Percentiles rank a stretch among this genome's conserved stretches.
Conservation (phyloP, 1,140 invertebrate genomes). For the Lordiphosa collinella region DNA sequence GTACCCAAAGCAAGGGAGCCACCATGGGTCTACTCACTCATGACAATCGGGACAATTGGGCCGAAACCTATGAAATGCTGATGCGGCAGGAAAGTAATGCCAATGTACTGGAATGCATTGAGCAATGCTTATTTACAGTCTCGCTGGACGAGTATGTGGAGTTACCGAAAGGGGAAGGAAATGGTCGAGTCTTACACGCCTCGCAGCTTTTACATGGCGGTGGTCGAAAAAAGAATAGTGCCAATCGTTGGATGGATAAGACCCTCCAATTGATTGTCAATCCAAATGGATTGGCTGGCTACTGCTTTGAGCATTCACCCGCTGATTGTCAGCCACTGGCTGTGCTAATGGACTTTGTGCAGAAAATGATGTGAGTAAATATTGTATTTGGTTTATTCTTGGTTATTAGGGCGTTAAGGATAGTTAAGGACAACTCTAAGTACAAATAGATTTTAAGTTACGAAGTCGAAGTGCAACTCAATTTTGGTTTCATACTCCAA, state of each 20-base stretch:
- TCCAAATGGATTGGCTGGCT: background rate
- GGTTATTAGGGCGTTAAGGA: too few species aligned
- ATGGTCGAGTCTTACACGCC: conserved; percentile 80
- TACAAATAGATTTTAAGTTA: too few species aligned
- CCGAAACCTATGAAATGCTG: conserved; percentile 83
- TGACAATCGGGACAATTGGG: conserved; percentile 91
- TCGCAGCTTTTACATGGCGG: conserved; percentile 86
- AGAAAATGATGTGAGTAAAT: conserved; percentile 77
- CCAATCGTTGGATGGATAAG: conserved; percentile 95
- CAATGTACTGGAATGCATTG: conserved; percentile 83
- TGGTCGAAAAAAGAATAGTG: conserved; percentile 84
- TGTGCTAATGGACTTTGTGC: conserved; percentile 89
- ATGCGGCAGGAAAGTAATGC: conserved; percentile 82
- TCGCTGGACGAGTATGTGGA: conserved; percentile 86
- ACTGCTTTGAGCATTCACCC: conserved; percentile 2
- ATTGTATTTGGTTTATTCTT: too few species aligned
- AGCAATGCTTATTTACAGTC: conserved; percentile 89
- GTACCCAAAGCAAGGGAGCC: conserved; percentile 74
- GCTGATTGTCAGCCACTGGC: conserved; percentile 94
- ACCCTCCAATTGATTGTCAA: conserved; percentile 78
- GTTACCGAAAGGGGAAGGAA: conserved; percentile 45
- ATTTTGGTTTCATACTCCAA: too few species aligned
- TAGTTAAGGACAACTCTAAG: too few species aligned
- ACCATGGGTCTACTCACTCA: conserved; percentile 90
- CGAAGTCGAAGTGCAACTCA: too few species aligned